These are phyloP conservation scores for Ardeotis arabs DNA, from an alignment of 2,113 vertebrate species.

Conservation along the genomic window DNA sequence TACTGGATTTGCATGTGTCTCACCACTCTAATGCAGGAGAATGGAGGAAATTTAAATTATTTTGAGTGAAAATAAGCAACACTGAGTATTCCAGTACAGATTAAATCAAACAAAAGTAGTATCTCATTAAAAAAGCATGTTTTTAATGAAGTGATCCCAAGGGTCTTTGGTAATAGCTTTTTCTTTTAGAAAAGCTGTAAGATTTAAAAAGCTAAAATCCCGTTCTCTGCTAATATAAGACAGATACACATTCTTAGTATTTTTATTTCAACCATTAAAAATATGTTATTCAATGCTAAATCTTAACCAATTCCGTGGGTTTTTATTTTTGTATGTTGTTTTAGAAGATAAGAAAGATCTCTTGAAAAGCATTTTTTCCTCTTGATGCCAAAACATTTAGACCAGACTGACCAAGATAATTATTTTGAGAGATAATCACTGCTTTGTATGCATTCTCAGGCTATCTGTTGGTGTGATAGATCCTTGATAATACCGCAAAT, in stretches of 20 bases:
- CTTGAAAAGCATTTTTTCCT: slow-evolving; percentile 33
- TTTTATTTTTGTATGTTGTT: background rate
- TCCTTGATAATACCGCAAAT: background rate
- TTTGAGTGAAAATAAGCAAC: background rate
- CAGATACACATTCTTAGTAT: background rate
- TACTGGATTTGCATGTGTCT: background rate
- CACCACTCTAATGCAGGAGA: fast-evolving
- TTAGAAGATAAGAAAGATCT: background rate
- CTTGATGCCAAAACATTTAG: slow-evolving; percentile 4
- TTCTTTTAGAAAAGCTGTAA: background rate
- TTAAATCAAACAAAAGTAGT: background rate
- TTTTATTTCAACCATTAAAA: background rate
- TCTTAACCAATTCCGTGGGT: background rate
- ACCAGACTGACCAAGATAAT: slow-evolving; percentile 9
- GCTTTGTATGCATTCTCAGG: background rate
- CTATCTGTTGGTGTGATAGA: background rate
- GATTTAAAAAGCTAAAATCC: background rate
- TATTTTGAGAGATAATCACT: background rate
- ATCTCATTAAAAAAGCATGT: background rate
- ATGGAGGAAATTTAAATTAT: background rate
- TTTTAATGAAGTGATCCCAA: background rate
- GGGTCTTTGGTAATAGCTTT: background rate
- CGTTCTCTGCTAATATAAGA: background rate
- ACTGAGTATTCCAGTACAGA: background rate
- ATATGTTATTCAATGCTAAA: background rate